Conservation (phyloP, 2,797 vertebrate species). For the Arnoldichthys spilopterus region DNA sequence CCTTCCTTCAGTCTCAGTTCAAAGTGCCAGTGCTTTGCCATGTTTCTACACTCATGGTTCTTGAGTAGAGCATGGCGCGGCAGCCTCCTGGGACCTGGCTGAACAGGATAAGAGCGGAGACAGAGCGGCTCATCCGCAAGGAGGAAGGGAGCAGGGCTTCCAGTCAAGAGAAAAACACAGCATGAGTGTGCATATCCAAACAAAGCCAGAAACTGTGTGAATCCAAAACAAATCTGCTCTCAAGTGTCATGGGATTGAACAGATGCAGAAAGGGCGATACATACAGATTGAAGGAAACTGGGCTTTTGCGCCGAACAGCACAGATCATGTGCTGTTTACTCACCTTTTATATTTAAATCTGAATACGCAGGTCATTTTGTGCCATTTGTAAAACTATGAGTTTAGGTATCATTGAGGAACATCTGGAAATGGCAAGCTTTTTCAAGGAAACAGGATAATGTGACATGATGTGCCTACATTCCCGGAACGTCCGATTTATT, state of each 20-base stretch:
- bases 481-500: conserved; percentile 67
- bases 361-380: conserved; percentile 55
- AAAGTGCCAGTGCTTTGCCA: conserved; percentile 32
- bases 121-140: conserved; percentile 13
- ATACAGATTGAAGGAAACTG: conserved; percentile 21
- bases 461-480: conserved; percentile 63
- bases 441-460: conserved; percentile 69
- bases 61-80: conserved; percentile 2
- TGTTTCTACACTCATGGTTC: conserved; percentile 43
- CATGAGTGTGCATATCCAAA: conserved; percentile 66
- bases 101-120: conserved; percentile 2
- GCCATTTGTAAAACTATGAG: conserved; percentile 60
- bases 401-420: conserved; percentile 55
- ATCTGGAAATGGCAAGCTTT: conserved; percentile 67
- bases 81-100: conserved; percentile 18
- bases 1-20: conserved; percentile 20
- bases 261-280: conserved; percentile 32
- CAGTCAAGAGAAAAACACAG: conserved; percentile 63
- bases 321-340: conserved; percentile 23
- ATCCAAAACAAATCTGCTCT: conserved; percentile 68
- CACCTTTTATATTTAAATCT: conserved; percentile 39
- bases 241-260: conserved; percentile 45
- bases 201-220: conserved; percentile 57
- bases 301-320: conserved; percentile 20
- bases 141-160: conserved; percentile 38